Base-by-base conservation (phyloP, 2,888 invertebrate genomes). In the Brenthis hecate region DNA sequence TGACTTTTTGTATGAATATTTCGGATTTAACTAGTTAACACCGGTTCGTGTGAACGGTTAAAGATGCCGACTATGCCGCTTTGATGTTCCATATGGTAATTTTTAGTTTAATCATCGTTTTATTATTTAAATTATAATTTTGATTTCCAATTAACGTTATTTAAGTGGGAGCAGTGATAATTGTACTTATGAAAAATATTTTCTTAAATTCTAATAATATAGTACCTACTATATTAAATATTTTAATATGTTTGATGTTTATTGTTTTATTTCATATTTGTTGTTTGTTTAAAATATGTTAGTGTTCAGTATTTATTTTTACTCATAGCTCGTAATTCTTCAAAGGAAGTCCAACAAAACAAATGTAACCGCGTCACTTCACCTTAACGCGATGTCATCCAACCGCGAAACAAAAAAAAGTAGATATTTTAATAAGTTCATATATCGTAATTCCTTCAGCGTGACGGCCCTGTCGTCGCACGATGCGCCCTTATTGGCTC, bases 391-490 rank as follows among this genome's bases (percentile, higher is more conserved):
- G 78, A 75, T 85, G 86, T 85, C 88, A 87, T 72, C 84, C 83
- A 81, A 87, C 81, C 87, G 87, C 86, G 87, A 87, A 89, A 87
- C 83, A 88, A 89, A 74, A 76, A 19, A 76, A 74, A 72, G 74
- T 70, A 81, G 88, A 88, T 84, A 90, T 90, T 91, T 91, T 91
- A 92, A 91, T 92, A 91, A 91, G 86, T 91, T 89, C 89, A 86
- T 89, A 88, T 84, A 88, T 89, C 83, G 86, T 86, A 82, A 85
- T 85, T 85, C 84, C 85, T 84, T 76, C 80, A 70, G 82, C 86
- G 87, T 91, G 91, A 92, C 91, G 85, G 84, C 84, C 81, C 89
- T 90, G 91, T 89, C 91, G 80, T 74, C 89, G 84, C 77, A 71
- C 80, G 82, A 76, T 84, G 81, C 81, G 79, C 81, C 84, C 87